These are phyloP conservation scores for Podarcis cretensis DNA, from an alignment of 2,113 vertebrate genomes.

Conservation along the genomic window DNA sequence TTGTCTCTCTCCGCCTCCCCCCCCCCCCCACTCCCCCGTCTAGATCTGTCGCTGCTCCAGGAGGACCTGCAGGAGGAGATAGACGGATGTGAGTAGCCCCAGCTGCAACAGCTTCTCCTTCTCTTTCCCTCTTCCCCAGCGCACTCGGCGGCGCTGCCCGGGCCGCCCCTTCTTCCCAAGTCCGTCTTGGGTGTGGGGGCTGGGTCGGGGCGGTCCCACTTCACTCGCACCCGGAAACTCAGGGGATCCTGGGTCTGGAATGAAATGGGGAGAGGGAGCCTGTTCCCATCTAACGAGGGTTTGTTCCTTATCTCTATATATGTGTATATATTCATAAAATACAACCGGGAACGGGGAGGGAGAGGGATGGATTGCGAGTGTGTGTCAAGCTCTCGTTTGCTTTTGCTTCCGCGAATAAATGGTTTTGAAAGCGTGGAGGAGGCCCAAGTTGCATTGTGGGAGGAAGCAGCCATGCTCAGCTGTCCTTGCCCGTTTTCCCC, in stretches of 20 bases:
- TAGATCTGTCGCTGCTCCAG: conserved; percentile 87
- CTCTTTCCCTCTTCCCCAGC: neutral
- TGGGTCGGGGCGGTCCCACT: neutral
- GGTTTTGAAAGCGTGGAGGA: conserved; percentile 33
- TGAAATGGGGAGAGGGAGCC: neutral
- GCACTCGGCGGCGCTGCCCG: neutral
- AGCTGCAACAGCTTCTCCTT: neutral
- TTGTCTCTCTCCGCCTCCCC: conserved; percentile 16
- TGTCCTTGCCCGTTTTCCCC: neutral
- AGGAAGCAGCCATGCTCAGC: conserved; percentile 29
- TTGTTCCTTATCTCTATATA: neutral
- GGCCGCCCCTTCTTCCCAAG: neutral
- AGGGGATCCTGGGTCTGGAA: neutral
- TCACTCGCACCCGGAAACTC: conserved; percentile 6
- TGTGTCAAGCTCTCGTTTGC: neutral
- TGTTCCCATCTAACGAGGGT: neutral
- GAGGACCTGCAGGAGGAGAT: conserved; percentile 86
- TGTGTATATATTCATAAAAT: neutral
- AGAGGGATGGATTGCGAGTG: neutral
- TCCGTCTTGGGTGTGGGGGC: neutral
- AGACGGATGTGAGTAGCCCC: conserved; percentile 84
- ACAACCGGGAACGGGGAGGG: neutral
- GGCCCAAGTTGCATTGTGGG: conserved; percentile 51
- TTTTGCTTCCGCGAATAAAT: conserved; percentile 29
- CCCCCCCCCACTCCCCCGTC: conserved; percentile 27